Conservation (phyloP, 2,888 invertebrate genomes). For the Melanargia galathea region DNA sequence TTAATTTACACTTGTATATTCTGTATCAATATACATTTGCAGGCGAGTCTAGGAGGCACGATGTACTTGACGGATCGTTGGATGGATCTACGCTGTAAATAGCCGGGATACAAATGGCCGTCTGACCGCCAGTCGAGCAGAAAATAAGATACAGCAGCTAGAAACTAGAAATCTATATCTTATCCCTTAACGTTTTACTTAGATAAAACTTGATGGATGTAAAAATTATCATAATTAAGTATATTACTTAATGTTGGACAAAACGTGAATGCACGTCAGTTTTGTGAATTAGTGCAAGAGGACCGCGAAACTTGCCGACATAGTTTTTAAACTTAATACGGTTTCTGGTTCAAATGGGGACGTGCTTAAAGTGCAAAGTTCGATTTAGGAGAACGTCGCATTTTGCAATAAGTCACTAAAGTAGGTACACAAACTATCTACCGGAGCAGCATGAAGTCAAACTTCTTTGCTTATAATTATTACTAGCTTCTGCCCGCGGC, state of each 20-base stretch:
- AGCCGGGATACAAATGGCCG: conserved; percentile 37
- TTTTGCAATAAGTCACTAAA: conserved; percentile 19
- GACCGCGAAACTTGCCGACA: conserved; percentile 13
- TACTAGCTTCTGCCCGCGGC: too few relatives aligned
- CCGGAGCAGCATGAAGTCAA: not conserved
- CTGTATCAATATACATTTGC: conserved; percentile 3
- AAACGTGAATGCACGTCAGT: not conserved
- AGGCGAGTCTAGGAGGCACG: conserved; percentile 5
- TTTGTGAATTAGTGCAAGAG: conserved; percentile 2
- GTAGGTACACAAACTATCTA: conserved; percentile 7
- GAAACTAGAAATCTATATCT: conserved; percentile 9
- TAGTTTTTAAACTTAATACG: conserved; percentile 11
- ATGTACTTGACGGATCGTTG: conserved; percentile 31
- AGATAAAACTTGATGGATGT: conserved; percentile 1
- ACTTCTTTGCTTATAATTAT: not conserved
- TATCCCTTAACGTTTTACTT: conserved; percentile 2
- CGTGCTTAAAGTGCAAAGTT: conserved; percentile 22
- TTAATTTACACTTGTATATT: too few relatives aligned
- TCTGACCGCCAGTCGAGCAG: conserved; percentile 29
- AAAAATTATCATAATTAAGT: not conserved
- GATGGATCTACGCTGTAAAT: conserved; percentile 36
- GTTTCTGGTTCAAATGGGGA: conserved; percentile 16
- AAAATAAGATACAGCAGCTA: conserved; percentile 29
- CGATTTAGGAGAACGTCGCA: conserved; percentile 12
- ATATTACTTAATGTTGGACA: not conserved